Evolutionary conservation across 2,888 invertebrate species (phyloP), one percentile per base, ranked within the genome.

Genomic region (Macrosiphum euphorbiae): DNA sequence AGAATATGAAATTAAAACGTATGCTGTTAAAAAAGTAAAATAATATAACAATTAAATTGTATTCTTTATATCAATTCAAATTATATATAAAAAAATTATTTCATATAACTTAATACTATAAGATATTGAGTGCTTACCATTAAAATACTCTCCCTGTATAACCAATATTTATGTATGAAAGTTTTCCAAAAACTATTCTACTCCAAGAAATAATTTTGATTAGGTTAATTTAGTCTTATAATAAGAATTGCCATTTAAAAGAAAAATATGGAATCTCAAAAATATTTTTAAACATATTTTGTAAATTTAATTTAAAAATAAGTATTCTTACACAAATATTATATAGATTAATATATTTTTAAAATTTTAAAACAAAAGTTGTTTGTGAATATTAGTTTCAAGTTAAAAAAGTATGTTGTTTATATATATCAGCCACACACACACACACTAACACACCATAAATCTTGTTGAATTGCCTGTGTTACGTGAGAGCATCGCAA

Each of bases 401-500:
- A 58, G 58, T 35, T 78, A 78, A 78, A 78, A 78, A 78, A 35
- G 78, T 78, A 78, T 78, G 35, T 78, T 35, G 35, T 35, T 20
- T 35, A 35, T 35, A 35, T 35, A 78, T 78, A 8, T 41, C 78
- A 35, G 0, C 47, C 11, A 67, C n/a, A 16, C 44, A 55, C 41
- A 84, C 35, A 47, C 90, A 26, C 26, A 26, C 28, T n/a, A n/a
- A 35, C 35, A 78, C 41, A 47, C 35, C 50, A 93, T 89, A 93
- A 93, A 90, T 93, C 90, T 90, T 52, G 58, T 94, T 35, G 86
- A 52, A 90, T 52, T 61, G 61, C 41, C 61, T 52, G 67, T 41
- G 67, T 94, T 94, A 94, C 90, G 90, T 90, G 90, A 94, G 90
- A 67, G 41, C 61, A 67, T 94, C 90, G 86, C 50, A 28, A 41